Evolutionary conservation across 2,888 invertebrate species (phyloP).

Genomic region (Pseudococcus viburni): DNA sequence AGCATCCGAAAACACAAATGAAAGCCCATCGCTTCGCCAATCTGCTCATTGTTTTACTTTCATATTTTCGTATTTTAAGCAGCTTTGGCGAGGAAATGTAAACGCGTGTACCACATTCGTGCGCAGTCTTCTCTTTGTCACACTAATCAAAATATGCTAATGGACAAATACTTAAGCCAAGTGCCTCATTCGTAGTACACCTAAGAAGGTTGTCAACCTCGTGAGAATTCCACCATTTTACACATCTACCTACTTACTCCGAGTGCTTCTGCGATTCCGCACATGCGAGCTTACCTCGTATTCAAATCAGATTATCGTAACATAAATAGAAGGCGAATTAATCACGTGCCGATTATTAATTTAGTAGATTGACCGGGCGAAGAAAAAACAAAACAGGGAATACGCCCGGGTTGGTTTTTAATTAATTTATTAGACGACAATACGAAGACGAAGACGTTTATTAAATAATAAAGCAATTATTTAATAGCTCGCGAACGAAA

Average conservation of each 20-base stretch:
- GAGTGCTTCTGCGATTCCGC: neutral
- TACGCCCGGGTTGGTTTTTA: neutral
- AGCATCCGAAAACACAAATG: slow-evolving; percentile 17
- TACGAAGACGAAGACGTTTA: neutral
- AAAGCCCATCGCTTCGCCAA: neutral
- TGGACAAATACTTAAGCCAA: slow-evolving; percentile 43
- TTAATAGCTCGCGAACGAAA: neutral
- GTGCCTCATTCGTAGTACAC: neutral
- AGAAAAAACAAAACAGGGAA: neutral
- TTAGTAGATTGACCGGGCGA: neutral
- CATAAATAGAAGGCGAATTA: neutral
- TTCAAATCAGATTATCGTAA: neutral
- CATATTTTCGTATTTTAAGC: slow-evolving; percentile 35
- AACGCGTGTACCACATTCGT: slow-evolving; percentile 26
- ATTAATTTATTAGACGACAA: neutral
- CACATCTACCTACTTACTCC: neutral
- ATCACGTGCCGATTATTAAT: neutral
- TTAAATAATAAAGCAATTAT: neutral
- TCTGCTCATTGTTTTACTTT: slow-evolving; percentile 37
- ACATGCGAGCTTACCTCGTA: neutral
- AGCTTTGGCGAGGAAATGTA: neutral
- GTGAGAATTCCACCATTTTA: slow-evolving; percentile 20
- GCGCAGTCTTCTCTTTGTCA: neutral
- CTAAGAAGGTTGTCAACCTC: slow-evolving; percentile 54
- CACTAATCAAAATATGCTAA: slow-evolving; percentile 56